Evolutionary conservation across 2,797 vertebrate genomes (phyloP).

Genomic region (Darevskia nairensis): DNA sequence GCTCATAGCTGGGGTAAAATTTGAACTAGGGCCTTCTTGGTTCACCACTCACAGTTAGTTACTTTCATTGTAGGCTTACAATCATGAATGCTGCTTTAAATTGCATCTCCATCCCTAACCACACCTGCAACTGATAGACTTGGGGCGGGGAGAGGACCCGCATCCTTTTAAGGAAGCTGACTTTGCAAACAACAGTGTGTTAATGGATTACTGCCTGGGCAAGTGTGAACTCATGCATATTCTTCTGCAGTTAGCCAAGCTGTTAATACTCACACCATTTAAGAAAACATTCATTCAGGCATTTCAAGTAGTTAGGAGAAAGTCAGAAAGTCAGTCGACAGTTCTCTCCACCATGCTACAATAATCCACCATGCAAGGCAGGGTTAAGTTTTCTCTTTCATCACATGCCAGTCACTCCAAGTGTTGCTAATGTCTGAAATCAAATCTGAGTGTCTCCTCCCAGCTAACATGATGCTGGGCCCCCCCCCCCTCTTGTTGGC

Average conservation of each 20-base stretch:
- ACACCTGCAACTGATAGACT: background rate
- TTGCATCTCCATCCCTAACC: background rate
- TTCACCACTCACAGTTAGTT: background rate
- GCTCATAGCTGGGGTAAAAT: background rate
- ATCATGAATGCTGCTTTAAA: background rate
- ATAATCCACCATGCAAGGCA: conserved; percentile 43
- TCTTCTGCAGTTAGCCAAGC: conserved; percentile 21
- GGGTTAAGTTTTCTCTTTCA: conserved; percentile 63
- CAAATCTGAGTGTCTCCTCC: conserved; percentile 49
- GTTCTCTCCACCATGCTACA: conserved; percentile 34
- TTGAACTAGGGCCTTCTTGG: background rate
- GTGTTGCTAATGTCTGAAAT: conserved; percentile 57
- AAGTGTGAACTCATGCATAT: background rate
- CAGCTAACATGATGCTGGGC: background rate
- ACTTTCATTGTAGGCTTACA: background rate
- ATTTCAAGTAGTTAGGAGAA: conserved; percentile 30
- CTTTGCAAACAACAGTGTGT: background rate
- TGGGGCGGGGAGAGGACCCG: background rate
- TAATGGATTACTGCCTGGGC: background rate
- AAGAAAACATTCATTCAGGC: conserved; percentile 13
- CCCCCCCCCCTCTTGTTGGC: conserved; percentile 7
- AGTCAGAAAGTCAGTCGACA: background rate
- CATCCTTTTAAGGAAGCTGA: background rate
- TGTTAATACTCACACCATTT: conserved; percentile 30
- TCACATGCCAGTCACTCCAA: conserved; percentile 49